A percentile compares a stretch with the other conserved stretches of the same genome.
Conservation (phyloP, 2,797 vertebrate species). For the Smutsia gigantea region DNA sequence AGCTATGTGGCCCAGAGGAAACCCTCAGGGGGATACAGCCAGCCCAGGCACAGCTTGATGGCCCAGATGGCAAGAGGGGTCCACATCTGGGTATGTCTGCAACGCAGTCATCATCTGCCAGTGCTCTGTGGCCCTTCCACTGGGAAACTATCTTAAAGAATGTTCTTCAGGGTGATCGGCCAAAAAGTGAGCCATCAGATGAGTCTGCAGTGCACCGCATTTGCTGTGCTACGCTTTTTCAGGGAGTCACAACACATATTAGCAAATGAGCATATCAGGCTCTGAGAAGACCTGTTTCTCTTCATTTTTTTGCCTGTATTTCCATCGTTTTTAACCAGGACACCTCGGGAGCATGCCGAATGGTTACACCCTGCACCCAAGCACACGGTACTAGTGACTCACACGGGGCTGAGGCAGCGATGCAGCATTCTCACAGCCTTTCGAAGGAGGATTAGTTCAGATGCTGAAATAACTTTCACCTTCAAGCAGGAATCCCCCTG, state of each 20-base stretch:
- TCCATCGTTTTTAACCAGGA: neutral
- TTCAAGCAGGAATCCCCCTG: slow-evolving; percentile 26
- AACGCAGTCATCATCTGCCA: neutral
- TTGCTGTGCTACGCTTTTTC: neutral
- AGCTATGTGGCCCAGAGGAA: neutral
- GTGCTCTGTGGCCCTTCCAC: neutral
- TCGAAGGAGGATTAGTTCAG: neutral
- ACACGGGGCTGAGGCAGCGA: neutral
- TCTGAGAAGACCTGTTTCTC: neutral
- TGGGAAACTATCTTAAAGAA: neutral
- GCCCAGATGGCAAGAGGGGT: neutral
- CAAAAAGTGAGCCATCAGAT: neutral
- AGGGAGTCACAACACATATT: neutral
- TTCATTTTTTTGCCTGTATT: neutral
- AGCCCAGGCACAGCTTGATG: neutral
- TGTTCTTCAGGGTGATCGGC: neutral
- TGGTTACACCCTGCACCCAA: neutral
- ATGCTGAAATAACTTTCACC: slow-evolving; percentile 6
- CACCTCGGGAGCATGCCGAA: neutral
- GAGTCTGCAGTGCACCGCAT: neutral
- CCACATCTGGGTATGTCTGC: neutral
- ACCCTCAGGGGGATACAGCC: neutral
- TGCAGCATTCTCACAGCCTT: neutral
- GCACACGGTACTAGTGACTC: neutral
- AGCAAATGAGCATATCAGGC: neutral